phyloP scores from a whole-genome alignment of 2,888 invertebrate genomes.

The Eristalinus sepulchralis region DNA sequence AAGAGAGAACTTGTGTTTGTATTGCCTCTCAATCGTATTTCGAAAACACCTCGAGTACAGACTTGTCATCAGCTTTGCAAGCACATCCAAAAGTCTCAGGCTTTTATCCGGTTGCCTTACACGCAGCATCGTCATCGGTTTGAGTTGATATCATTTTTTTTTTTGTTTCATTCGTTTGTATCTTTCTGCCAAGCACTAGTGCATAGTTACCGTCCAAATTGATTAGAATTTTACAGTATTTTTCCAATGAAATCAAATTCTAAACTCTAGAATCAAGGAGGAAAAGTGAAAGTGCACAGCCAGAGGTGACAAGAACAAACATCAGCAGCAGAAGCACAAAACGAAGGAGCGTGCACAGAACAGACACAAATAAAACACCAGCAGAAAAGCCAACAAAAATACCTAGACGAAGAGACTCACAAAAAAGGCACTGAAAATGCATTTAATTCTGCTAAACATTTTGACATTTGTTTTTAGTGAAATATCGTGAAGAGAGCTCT shows the following conservation, averaged over 20 bases:
- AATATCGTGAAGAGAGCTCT: conserved; percentile 56
- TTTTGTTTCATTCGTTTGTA: background rate
- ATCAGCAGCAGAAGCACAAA: conserved; percentile 38
- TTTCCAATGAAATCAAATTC: background rate
- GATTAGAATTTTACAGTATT: conserved; percentile 3
- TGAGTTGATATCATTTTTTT: background rate
- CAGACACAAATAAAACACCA: conserved; percentile 56
- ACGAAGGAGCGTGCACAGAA: conserved; percentile 54
- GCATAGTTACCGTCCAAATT: background rate
- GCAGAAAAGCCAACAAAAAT: conserved; percentile 58
- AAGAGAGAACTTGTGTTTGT: conserved; percentile 5
- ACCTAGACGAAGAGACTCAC: conserved; percentile 26
- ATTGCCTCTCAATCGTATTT: background rate
- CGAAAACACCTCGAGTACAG: conserved; percentile 16
- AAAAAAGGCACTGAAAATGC: conserved; percentile 58
- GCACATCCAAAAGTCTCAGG: conserved; percentile 25
- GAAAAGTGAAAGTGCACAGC: conserved; percentile 53
- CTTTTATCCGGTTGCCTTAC: background rate
- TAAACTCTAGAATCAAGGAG: conserved; percentile 26
- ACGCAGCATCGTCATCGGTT: conserved; percentile 1
- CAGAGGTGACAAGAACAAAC: conserved; percentile 49
- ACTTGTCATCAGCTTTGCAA: conserved; percentile 23
- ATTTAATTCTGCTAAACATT: conserved; percentile 64
- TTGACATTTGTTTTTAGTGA: conserved; percentile 66
- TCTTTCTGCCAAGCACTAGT: background rate